phyloP scores from a whole-genome alignment of 2,888 invertebrate species.

The Microctonus hyperodae region DNA sequence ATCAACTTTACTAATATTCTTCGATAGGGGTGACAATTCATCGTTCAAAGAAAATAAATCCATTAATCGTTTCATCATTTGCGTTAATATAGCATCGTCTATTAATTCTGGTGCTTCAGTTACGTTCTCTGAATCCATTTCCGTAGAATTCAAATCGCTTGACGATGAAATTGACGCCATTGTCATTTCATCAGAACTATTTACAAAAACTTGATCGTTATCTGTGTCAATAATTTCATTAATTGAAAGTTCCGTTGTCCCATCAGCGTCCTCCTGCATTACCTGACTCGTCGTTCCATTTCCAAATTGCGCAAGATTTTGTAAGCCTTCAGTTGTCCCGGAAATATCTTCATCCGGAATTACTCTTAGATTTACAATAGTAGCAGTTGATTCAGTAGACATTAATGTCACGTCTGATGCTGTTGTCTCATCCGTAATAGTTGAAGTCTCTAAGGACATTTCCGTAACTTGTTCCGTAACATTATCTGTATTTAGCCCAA shows the following conservation, averaged over 20 bases:
- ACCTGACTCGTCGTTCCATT: conserved; percentile 34
- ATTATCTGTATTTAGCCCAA: too few species aligned
- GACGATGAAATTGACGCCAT: conserved; percentile 13
- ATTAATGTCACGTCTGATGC: conserved; percentile 17
- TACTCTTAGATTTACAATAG: neutral
- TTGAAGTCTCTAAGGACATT: neutral
- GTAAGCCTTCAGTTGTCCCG: conserved; percentile 32
- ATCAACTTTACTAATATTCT: conserved; percentile 30
- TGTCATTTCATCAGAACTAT: conserved; percentile 33
- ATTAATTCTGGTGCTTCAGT: conserved; percentile 26
- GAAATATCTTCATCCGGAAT: neutral
- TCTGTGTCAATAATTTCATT: conserved; percentile 27
- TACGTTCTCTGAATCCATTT: conserved; percentile 17
- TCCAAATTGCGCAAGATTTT: conserved; percentile 34
- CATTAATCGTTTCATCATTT: conserved; percentile 41
- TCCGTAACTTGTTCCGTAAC: conserved; percentile 28
- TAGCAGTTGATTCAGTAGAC: neutral
- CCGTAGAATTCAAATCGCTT: conserved; percentile 28
- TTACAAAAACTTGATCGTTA: conserved; percentile 27
- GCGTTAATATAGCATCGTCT: conserved; percentile 33
- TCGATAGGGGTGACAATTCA: conserved; percentile 1
- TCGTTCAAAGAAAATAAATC: conserved; percentile 28
- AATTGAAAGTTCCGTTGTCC: conserved; percentile 24
- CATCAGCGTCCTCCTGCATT: conserved; percentile 29
- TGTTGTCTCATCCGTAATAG: conserved; percentile 19